Percentiles rank a stretch among this genome's conserved stretches.
Evolutionary conservation across 2,113 vertebrate genomes (phyloP).

Genomic region (Mirounga angustirostris): DNA sequence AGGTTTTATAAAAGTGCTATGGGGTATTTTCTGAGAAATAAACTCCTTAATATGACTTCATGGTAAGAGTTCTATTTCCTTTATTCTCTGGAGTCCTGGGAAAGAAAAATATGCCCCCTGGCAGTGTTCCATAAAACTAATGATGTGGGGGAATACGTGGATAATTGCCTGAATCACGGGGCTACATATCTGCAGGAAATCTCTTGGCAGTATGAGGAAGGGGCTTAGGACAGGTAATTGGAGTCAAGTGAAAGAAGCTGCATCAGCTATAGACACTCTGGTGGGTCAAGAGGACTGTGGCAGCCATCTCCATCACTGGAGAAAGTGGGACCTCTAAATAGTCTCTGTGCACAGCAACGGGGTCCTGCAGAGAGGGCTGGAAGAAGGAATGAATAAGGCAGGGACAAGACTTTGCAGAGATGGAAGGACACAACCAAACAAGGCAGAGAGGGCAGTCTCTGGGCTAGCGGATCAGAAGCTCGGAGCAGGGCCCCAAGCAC

Average conservation of each 20-base stretch:
- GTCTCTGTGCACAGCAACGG: not conserved
- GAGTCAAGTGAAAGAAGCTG: constrained; percentile 80
- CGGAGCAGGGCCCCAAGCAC: not conserved
- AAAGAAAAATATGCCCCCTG: constrained; percentile 85
- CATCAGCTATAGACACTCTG: constrained; percentile 62
- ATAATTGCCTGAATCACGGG: constrained; percentile 80
- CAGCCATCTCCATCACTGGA: not conserved
- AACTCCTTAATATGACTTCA: constrained; percentile 83
- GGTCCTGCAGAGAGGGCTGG: not conserved
- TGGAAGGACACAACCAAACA: not conserved
- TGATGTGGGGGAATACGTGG: constrained; percentile 84
- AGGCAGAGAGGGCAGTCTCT: not conserved
- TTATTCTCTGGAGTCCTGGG: constrained; percentile 80
- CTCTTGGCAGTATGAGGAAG: constrained; percentile 80
- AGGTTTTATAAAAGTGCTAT: constrained; percentile 77
- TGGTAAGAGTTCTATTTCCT: constrained; percentile 83
- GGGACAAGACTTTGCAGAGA: not conserved
- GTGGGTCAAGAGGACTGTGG: constrained; percentile 19
- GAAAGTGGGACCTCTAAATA: not conserved
- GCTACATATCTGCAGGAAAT: constrained; percentile 78
- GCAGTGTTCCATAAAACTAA: constrained; percentile 86
- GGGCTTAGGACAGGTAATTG: constrained; percentile 80
- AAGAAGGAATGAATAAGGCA: not conserved
- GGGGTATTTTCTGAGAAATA: constrained; percentile 83
- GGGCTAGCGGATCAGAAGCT: not conserved